phyloP scores from a whole-genome alignment of 2,113 vertebrate species.

The Chiloscyllium plagiosum region DNA sequence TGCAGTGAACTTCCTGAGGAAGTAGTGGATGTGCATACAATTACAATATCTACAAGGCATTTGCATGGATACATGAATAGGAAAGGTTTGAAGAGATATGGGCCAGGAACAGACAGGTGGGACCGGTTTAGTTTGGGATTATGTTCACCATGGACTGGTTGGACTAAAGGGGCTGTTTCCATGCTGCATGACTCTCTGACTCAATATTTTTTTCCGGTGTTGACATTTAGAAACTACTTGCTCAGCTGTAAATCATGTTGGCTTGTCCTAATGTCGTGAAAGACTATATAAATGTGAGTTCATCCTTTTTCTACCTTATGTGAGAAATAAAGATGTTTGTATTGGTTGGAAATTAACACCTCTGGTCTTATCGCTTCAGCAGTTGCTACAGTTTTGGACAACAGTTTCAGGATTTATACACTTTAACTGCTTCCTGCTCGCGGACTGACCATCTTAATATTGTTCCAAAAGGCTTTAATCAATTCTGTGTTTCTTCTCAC shows the following conservation, averaged over 20 bases:
- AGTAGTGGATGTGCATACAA: too few relatives aligned
- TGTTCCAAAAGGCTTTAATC: neutral
- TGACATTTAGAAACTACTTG: neutral
- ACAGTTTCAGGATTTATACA: neutral
- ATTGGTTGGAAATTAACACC: neutral
- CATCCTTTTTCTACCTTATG: neutral
- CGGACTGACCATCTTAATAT: neutral
- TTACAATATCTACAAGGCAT: too few relatives aligned
- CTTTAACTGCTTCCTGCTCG: neutral
- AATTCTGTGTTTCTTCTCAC: neutral
- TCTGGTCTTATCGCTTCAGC: neutral
- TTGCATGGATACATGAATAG: too few relatives aligned
- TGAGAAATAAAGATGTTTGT: neutral
- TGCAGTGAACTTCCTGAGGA: too few relatives aligned
- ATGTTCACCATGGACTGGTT: too few relatives aligned
- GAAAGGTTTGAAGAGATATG: too few relatives aligned
- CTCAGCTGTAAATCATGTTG: neutral
- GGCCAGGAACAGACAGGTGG: too few relatives aligned
- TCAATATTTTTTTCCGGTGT: neutral
- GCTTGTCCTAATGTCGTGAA: too few relatives aligned
- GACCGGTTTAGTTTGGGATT: too few relatives aligned
- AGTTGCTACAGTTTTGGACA: neutral
- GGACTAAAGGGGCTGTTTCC: too few relatives aligned
- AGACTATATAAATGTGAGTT: neutral
- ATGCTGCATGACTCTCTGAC: too few relatives aligned